Conservation (phyloP, 2,113 vertebrate genomes). For the Stictonetta naevosa region DNA sequence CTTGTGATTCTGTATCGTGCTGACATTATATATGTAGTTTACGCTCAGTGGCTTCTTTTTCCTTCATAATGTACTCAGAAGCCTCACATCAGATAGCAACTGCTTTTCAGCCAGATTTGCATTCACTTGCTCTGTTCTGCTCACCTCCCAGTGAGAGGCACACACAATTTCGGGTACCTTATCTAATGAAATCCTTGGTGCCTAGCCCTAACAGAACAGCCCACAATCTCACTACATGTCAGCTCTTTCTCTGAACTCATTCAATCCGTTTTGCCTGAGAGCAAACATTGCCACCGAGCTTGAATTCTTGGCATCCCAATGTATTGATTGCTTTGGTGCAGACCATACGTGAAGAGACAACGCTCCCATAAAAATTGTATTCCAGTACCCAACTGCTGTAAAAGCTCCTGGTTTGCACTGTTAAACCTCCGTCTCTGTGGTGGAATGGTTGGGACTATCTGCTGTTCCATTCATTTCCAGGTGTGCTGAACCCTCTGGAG, state of each 20-base stretch:
- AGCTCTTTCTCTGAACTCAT: background rate
- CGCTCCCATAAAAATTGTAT: background rate
- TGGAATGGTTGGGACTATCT: conserved; percentile 4
- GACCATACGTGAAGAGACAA: background rate
- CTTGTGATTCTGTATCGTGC: background rate
- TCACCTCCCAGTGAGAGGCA: background rate
- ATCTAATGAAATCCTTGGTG: background rate
- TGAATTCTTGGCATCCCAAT: background rate
- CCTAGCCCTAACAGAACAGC: background rate
- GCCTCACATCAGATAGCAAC: background rate
- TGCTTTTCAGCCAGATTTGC: background rate
- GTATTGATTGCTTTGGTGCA: background rate
- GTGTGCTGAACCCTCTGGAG: conserved; percentile 44
- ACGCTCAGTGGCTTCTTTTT: background rate
- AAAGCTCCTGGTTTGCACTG: background rate
- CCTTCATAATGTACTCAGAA: background rate
- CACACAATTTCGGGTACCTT: background rate
- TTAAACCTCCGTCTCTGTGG: background rate
- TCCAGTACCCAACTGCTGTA: background rate
- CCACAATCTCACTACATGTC: rapidly evolving
- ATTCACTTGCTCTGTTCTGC: background rate
- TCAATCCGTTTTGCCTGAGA: background rate
- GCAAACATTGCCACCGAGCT: background rate
- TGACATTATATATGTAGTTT: background rate
- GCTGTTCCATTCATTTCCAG: conserved; percentile 13